A percentile compares a stretch with the other conserved stretches of the same genome.
These are phyloP conservation scores for Conistra vaccinii DNA, from an alignment of 2,888 invertebrate genomes.

Conservation along the genomic window DNA sequence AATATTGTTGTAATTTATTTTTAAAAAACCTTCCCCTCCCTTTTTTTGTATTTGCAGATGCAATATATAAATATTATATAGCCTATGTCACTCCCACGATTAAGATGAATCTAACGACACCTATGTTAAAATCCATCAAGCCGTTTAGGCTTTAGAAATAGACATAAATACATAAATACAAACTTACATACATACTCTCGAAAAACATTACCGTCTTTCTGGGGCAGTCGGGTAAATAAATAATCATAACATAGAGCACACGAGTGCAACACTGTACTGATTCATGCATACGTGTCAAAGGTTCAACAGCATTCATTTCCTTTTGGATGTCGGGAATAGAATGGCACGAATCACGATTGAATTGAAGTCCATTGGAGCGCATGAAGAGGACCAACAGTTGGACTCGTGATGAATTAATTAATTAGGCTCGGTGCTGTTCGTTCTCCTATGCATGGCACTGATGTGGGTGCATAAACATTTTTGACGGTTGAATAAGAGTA, in stretches of 20 bases:
- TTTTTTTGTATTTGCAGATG: no score
- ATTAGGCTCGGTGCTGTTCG: background rate
- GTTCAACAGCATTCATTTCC: slow-evolving; percentile 30
- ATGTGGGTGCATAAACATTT: background rate
- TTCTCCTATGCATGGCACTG: background rate
- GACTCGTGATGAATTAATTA: background rate
- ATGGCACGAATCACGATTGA: slow-evolving; percentile 11
- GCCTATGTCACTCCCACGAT: no score
- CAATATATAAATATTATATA: no score
- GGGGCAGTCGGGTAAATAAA: no score
- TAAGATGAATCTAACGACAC: no score
- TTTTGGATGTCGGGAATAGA: slow-evolving; percentile 7
- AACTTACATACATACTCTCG: no score
- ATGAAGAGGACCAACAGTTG: background rate
- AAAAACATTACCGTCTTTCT: no score
- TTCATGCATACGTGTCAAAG: slow-evolving; percentile 23
- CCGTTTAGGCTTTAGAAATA: no score
- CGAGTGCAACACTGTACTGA: slow-evolving; percentile 3
- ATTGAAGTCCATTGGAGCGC: slow-evolving; percentile 19
- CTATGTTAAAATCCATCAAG: no score
- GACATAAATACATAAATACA: no score
- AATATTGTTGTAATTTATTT: no score
- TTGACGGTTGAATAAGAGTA: background rate
- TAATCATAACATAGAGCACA: background rate
- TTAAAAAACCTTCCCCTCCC: no score